phyloP scores from a whole-genome alignment of 2,888 invertebrate species.

The Hydrotaea diabolus region DNA sequence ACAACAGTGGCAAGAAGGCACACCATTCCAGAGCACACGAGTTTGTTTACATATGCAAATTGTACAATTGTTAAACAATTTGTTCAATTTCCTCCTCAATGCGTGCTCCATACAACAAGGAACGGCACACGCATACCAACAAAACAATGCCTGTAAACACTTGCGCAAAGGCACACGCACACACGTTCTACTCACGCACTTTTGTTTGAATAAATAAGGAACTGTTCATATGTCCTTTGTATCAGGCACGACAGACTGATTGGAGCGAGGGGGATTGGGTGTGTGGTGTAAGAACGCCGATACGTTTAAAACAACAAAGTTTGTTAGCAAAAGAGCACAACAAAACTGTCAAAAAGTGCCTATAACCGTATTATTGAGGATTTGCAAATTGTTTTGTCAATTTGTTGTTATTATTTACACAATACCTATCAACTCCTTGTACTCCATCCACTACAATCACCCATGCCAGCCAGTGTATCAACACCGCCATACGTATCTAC shows the following conservation, averaged over 20 bases:
- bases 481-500: not conserved
- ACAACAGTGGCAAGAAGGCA: not conserved
- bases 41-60: conserved; percentile 54
- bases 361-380: conserved; percentile 75
- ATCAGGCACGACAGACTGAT: too few species aligned
- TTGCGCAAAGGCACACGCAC: not conserved
- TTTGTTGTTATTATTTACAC: conserved; percentile 74
- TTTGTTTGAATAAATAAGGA: conserved; percentile 33
- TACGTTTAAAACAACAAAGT: conserved; percentile 31
- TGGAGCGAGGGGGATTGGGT: too few species aligned
- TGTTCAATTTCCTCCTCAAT: conserved; percentile 63
- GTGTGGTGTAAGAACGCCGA: too few species aligned
- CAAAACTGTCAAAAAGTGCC: conserved; percentile 72
- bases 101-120: conserved; percentile 18
- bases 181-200: not conserved
- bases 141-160: too few species aligned
- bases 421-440: conserved; percentile 29
- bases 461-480: not conserved
- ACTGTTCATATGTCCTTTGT: not conserved
- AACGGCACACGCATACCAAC: not conserved
- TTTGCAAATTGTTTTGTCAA: conserved; percentile 79
- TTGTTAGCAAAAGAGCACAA: conserved; percentile 62
- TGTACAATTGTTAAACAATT: conserved; percentile 64
- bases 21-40: not conserved
- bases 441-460: too few species aligned